Evolutionary conservation across 30 jellyfish, hydroid and myxozoan genomes (phyloP).

Genomic region (Turritopsis dohrnii): DNA sequence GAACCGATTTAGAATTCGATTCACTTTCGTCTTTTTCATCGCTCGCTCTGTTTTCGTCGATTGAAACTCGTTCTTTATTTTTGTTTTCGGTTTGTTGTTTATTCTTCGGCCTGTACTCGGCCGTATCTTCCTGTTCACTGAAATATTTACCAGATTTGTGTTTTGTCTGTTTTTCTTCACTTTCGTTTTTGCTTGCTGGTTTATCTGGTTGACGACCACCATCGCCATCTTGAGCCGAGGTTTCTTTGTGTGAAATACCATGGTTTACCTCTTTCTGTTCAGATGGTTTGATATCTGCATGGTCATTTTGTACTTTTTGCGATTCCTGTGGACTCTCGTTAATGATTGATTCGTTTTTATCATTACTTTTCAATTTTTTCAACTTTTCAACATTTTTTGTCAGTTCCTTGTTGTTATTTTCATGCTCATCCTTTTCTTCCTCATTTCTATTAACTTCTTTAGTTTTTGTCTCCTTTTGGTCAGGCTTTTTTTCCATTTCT

Average conservation of each 20-base stretch:
- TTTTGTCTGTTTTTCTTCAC: conserved; percentile 6
- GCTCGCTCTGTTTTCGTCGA: not conserved
- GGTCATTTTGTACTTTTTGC: not conserved
- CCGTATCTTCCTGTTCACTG: conserved; percentile 6
- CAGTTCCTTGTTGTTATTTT: not conserved
- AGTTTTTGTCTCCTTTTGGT: not conserved
- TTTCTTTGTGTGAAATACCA: conserved; percentile 16
- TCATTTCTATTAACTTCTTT: conserved; percentile 10
- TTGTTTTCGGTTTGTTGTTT: not conserved
- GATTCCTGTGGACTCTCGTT: conserved; percentile 9
- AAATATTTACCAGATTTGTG: conserved; percentile 16
- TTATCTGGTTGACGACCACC: not conserved
- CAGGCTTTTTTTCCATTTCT: conserved; percentile 7
- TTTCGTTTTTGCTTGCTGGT: not conserved
- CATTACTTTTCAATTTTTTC: conserved; percentile 13
- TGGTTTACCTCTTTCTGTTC: conserved; percentile 33
- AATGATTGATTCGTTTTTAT: not conserved
- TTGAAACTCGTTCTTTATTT: conserved; percentile 2
- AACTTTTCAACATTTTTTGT: not conserved
- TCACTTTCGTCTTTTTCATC: conserved; percentile 25
- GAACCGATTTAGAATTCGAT: not conserved
- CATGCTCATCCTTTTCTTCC: not conserved
- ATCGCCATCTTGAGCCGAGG: not conserved
- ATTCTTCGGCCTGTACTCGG: not conserved
- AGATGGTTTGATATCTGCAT: not conserved